Base-by-base conservation (phyloP, 2,888 invertebrate genomes). In the Helicoverpa assulta region DNA sequence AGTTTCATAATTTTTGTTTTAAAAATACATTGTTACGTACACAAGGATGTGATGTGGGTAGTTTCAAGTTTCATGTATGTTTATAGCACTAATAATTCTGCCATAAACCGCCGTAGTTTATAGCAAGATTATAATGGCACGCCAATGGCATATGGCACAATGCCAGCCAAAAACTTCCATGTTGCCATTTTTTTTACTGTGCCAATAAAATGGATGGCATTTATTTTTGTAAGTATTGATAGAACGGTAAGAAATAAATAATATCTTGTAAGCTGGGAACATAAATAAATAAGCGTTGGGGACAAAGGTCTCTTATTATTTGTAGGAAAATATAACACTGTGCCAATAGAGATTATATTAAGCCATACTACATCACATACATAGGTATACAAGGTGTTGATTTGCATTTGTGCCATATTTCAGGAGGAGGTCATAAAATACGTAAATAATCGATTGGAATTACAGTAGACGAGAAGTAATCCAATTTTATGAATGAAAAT, bases 71-170 rank as follows among this genome's bases (percentile, higher is more conserved):
- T n/a, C 63, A 8, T 64, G 40, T 52, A 65, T 62, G 70, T 82
- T 82, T 82, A 82, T 79, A 26, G 67, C 54, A 58, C 68, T 62
- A 80, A 76, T 81, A 79, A 73, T 73, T 62, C 55, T 43, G 66
- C 58, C 50, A 68, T 81, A 80, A 76, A 80, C 57, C 54, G 0
- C 58, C 18, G 10, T 62, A 54, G 67, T 78, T 78, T 81, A 81
- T 73, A 53, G 61, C 53, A 64, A 58, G 47, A 71, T 72, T 70
- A 67, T 68, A 67, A 58, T 69, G 65, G 62, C 67, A 74, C 52
- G 59, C 62, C n/a, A 69, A 78, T 55, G 61, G 58, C 59, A 65
- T 72, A 56, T 51, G 59, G 51, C 54, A 55, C 61, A 63, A 62
- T 70, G 58, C 59, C 37, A 51, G 68, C 54, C 47, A 67, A 54